Conservation (phyloP, 2,888 invertebrate genomes). For the Acronicta psi region DNA sequence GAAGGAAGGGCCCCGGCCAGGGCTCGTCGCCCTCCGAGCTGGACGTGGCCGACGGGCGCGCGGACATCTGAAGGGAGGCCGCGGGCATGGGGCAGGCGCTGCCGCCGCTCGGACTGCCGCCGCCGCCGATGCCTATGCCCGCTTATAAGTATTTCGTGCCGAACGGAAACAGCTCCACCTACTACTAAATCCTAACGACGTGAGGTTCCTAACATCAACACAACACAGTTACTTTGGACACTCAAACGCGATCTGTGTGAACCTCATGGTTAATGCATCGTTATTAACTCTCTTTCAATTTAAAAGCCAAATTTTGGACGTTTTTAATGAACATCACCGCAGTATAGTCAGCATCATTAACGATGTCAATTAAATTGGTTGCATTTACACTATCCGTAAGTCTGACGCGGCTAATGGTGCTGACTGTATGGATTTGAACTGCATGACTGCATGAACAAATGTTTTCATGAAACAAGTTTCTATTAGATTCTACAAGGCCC, state of each 20-base stretch:
- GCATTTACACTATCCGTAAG: conserved; percentile 49
- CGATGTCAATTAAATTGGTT: conserved; percentile 29
- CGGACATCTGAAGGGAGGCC: conserved; percentile 86
- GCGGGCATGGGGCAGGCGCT: conserved; percentile 77
- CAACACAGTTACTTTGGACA: conserved; percentile 23
- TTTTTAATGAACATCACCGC: conserved; percentile 52
- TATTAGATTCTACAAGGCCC: conserved; percentile 16
- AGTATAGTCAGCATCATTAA: conserved; percentile 50
- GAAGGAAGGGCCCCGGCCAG: conserved; percentile 74
- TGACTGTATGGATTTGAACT: conserved; percentile 33
- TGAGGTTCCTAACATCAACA: conserved; percentile 41
- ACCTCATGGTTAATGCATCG: conserved; percentile 36
- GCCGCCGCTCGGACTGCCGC: conserved; percentile 63
- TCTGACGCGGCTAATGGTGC: conserved; percentile 37
- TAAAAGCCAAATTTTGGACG: conserved; percentile 40
- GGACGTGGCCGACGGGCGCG: conserved; percentile 89
- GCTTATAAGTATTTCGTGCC: conserved; percentile 84
- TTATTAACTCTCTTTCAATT: conserved; percentile 35
- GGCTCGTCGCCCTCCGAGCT: conserved; percentile 89
- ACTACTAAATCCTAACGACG: conserved; percentile 71
- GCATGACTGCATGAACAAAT: conserved; percentile 17
- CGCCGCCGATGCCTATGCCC: conserved; percentile 81
- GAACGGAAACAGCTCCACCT: conserved; percentile 82
- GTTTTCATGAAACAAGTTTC: conserved; percentile 22
- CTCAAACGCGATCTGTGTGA: conserved; percentile 23